Conservation (phyloP, 2,113 vertebrate species). For the Irena cyanogastra region DNA sequence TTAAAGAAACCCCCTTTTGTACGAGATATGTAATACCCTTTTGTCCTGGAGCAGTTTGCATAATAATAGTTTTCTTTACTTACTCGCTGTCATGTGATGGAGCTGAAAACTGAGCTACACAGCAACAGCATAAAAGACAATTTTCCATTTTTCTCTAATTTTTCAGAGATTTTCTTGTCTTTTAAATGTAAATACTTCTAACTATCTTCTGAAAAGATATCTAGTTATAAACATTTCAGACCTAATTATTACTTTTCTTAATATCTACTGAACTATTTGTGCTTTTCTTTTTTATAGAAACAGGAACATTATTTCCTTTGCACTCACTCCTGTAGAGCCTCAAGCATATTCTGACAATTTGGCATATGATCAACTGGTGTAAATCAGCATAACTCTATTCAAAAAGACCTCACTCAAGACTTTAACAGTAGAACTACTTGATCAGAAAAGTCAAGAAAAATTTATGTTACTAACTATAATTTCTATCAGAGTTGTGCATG, state of each 20-base stretch:
- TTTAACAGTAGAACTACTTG: not conserved
- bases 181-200: conserved; percentile 69
- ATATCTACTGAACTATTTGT: conserved; percentile 16
- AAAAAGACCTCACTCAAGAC: not conserved
- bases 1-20: conserved; percentile 80
- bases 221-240: conserved; percentile 70
- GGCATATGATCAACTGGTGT: not conserved
- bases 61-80: conserved; percentile 82
- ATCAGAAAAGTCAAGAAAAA: not conserved
- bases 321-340: not conserved
- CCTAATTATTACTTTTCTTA: conserved; percentile 63
- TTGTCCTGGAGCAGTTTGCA: conserved; percentile 81
- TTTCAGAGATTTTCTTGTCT: conserved; percentile 54
- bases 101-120: conserved; percentile 58
- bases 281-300: conserved; percentile 23
- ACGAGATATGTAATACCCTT: conserved; percentile 77
- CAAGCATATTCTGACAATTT: conserved; percentile 7
- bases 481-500: not conserved
- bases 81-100: conserved; percentile 68
- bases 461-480: not conserved
- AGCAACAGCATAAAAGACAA: conserved; percentile 66
- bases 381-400: not conserved
- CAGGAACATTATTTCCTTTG: conserved; percentile 25
- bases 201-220: conserved; percentile 51
- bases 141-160: conserved; percentile 62